Conservation (phyloP, 2,797 vertebrate species). For the Coendou prehensilis region DNA sequence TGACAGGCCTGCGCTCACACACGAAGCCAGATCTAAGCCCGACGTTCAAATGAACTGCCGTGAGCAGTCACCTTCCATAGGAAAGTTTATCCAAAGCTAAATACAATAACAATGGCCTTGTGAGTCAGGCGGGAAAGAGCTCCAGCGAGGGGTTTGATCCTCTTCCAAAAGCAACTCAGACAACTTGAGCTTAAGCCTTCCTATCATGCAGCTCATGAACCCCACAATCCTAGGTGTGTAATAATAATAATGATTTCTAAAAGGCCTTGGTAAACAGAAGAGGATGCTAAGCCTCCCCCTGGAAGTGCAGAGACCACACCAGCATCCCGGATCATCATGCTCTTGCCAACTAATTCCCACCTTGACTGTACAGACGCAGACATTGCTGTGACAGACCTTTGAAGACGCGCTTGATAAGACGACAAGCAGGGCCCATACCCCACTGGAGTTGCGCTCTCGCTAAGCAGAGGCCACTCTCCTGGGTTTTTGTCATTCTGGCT, state of each 20-base stretch:
- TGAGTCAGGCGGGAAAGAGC: conserved; percentile 89
- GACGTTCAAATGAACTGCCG: conserved; percentile 89
- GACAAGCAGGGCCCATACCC: background rate
- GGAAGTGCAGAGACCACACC: conserved; percentile 78
- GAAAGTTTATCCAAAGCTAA: conserved; percentile 95
- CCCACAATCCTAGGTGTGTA: conserved; percentile 89
- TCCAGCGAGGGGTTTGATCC: conserved; percentile 91
- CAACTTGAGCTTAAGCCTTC: conserved; percentile 90
- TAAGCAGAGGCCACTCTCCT: background rate
- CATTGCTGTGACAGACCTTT: background rate
- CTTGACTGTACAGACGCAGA: conserved; percentile 5
- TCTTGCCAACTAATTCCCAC: conserved; percentile 21
- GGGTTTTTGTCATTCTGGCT: conserved; percentile 36
- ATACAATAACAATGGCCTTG: conserved; percentile 93
- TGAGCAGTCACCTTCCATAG: conserved; percentile 91
- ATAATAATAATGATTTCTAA: conserved; percentile 88
- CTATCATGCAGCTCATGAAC: conserved; percentile 86
- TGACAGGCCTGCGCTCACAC: conserved; percentile 92
- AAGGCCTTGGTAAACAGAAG: conserved; percentile 84
- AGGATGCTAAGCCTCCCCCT: conserved; percentile 81
- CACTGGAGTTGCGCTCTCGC: background rate
- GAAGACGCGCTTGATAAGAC: fast-evolving
- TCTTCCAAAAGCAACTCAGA: conserved; percentile 93
- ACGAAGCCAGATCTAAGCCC: conserved; percentile 89
- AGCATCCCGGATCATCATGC: conserved; percentile 72